Conservation (phyloP, 2,113 vertebrate species). For the Leptosomus discolor region DNA sequence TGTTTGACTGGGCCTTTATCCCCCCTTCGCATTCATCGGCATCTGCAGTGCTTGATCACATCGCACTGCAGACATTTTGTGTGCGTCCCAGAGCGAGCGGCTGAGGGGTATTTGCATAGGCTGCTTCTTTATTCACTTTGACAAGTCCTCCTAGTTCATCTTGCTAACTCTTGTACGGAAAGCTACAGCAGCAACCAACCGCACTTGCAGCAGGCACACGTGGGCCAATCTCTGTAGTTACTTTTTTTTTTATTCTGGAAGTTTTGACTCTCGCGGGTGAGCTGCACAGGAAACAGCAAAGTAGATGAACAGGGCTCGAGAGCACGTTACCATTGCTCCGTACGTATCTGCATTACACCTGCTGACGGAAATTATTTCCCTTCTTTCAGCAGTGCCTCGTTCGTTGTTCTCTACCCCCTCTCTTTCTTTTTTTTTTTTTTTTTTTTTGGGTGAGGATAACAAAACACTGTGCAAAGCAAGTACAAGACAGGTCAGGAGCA, state of each 20-base stretch:
- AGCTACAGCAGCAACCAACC: background rate
- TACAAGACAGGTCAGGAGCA: background rate
- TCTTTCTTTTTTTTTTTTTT: no score
- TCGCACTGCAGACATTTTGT: background rate
- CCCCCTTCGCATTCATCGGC: background rate
- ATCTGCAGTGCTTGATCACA: background rate
- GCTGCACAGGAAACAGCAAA: background rate
- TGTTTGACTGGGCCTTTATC: background rate
- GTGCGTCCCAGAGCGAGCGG: background rate
- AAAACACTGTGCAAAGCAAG: background rate
- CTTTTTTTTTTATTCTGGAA: background rate
- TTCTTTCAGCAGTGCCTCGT: background rate
- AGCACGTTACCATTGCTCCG: background rate
- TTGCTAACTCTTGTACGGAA: background rate
- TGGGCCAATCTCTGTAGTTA: background rate
- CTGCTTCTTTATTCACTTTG: background rate
- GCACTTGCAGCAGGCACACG: background rate
- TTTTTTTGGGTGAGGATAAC: background rate
- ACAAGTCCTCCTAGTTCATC: conserved; percentile 16
- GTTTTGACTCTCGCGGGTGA: background rate
- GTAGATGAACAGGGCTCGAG: background rate
- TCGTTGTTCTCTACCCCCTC: background rate
- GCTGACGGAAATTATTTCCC: background rate
- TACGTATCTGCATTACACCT: background rate
- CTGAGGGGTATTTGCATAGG: background rate